Base-by-base conservation (phyloP, 2,888 invertebrate genomes). In the Sarcophaga rosellei region DNA sequence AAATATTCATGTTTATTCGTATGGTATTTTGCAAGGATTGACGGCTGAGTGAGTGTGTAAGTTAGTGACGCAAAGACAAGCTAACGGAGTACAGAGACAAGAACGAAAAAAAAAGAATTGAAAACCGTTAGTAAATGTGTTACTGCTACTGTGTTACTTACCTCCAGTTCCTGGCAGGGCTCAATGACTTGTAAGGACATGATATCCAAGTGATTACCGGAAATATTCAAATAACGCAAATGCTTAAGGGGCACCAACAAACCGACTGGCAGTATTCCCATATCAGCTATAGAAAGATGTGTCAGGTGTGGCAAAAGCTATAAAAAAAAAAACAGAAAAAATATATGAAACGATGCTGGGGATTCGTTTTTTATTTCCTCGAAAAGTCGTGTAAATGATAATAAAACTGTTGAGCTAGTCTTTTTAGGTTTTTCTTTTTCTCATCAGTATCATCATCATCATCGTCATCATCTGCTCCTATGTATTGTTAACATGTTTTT, bases 151-250 rank as follows among this genome's bases (percentile, higher is more conserved):
- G 63, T 12, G 53, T 35, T 74, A 88, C 91, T 90, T 91, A 93
- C 93, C 92, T 93, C 92, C 23, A 93, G 89, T 84, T 92, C 90
- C 15, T 90, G 91, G 85, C 93, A 92, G 23, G 93, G 92, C 91
- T 93, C 91, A 88, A 93, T 92, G 86, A 93, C 92, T 90, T 93
- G 91, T 89, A 93, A 87, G 80, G 92, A 91, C 90, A 92, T 91
- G 82, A 92, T 92, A 89, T 92, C 92, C 91, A 97, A 94, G 91
- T 95, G 94, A 93, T 97, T 97, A 90, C 95, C 95, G 53, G 96
- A 96, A 89, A 97, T 93, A 93, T 97, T 96, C 87, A 97, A 93
- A 85, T 94, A 94, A 80, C 94, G 94, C 85, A 97, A 92, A 88
- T 95, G 94, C 70, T 91, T 90, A 87, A 93, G 93, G 25, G 93